Evolutionary conservation across 2,113 vertebrate genomes (phyloP), one percentile per base, ranked within the genome.

Genomic region (Mohoua ochrocephala): DNA sequence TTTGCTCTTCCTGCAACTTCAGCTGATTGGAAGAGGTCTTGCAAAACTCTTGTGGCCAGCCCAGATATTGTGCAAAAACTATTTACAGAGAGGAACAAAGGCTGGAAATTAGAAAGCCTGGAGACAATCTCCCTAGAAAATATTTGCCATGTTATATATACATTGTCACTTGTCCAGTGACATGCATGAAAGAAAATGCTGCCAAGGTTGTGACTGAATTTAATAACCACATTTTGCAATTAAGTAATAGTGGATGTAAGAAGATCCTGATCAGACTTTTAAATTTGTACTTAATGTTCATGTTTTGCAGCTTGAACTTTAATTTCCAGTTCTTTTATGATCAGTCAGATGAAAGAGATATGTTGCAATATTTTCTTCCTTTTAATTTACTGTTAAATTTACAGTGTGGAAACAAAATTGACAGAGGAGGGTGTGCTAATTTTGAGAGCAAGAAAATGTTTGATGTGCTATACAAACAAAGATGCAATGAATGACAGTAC

Each of bases 41-140:
- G 0, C 52, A 92, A n/a, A 90, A 71, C 37, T 85, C 63, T 37
- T 31, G 54, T 30, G 56, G 54, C 57, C 3, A 7, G 54, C 49
- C 44, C 69, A 79, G 73, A 37, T 42, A 84, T 37, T 84, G 63
- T 91, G 91, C 82, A 92, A 84, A 95, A 94, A 69, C 30, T 92
- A 94, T 89, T 96, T 91, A 69, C 33, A 93, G 79, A 71, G 30
- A 61, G 49, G 22, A 94, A n/a, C 16, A 94, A 94, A 91, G 85
- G n/a, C 4, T 83, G 75, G 56, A 96, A 93, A 96, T 89, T 76
- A 93, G 50, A 95, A 95, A 96, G 73, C 69, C 52, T 84, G 13
- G 27, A 91, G 85, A 79, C 93, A 96, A 78, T 81, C 84, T 93
- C 84, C 88, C 79, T 85, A 87, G 87, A 92, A 95, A 92, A 87